Evolutionary conservation across 2,888 invertebrate species (phyloP).

Genomic region (Leptopterna dolabrata): DNA sequence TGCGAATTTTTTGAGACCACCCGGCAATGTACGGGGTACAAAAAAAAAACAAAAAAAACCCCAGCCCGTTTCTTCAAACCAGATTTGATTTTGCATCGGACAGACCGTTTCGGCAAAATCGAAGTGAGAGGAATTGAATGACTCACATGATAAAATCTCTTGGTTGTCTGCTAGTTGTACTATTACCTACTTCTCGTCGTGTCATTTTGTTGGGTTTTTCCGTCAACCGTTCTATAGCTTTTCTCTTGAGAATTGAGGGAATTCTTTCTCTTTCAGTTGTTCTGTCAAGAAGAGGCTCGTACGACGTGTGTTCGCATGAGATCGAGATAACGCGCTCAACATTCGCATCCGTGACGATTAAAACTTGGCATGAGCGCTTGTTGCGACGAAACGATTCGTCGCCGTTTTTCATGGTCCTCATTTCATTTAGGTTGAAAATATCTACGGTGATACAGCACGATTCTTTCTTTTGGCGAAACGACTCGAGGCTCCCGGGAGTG

Average conservation of each 20-base stretch:
- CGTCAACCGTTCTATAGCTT: not conserved
- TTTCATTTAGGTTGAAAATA: not conserved
- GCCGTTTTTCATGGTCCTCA: not conserved
- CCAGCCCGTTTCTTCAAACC: too few species aligned
- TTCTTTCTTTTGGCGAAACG: not conserved
- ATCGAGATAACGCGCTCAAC: not conserved
- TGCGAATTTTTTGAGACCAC: too few species aligned
- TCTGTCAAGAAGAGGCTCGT: not conserved
- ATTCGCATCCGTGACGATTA: not conserved
- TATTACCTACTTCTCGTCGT: not conserved
- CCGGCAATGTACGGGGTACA: too few species aligned
- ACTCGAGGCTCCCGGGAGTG: not conserved
- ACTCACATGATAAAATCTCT: too few species aligned
- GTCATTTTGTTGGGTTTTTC: not conserved
- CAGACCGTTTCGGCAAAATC: too few species aligned
- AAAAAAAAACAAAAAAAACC: too few species aligned
- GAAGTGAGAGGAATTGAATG: too few species aligned
- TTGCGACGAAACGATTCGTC: not conserved
- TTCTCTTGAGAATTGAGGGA: not conserved
- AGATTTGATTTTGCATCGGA: too few species aligned
- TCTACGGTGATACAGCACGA: slow-evolving; percentile 8
- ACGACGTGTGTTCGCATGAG: slow-evolving; percentile 1
- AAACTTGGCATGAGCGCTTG: not conserved
- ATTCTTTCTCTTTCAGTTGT: not conserved
- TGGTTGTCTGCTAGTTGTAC: too few species aligned